phyloP scores from a whole-genome alignment of 2,888 invertebrate species.

The Spisula solida region DNA sequence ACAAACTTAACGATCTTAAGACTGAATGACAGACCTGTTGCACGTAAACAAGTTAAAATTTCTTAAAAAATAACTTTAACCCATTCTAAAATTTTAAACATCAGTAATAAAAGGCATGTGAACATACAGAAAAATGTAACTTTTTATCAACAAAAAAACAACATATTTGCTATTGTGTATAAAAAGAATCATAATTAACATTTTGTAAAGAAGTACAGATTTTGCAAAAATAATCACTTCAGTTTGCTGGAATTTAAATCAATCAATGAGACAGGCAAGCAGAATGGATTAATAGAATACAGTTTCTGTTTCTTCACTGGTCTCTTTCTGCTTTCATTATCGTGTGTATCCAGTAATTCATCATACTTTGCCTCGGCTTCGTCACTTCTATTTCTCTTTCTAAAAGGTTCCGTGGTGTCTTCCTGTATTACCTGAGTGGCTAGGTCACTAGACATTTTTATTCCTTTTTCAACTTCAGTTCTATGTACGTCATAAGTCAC shows the following conservation, averaged over 20 bases:
- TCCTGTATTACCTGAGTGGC: neutral
- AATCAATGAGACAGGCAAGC: slow-evolving; percentile 76
- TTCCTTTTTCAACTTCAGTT: neutral
- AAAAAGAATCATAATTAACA: too few relatives aligned
- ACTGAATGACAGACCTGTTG: too few relatives aligned
- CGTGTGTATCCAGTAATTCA: slow-evolving; percentile 21
- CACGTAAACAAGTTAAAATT: too few relatives aligned
- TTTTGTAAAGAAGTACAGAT: too few relatives aligned
- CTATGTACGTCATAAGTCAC: slow-evolving; percentile 30
- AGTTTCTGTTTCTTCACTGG: slow-evolving; percentile 74
- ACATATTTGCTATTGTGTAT: too few relatives aligned
- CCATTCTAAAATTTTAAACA: too few relatives aligned
- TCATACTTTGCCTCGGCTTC: slow-evolving; percentile 28
- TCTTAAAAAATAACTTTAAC: too few relatives aligned
- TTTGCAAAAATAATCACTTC: neutral
- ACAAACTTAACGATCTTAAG: too few relatives aligned
- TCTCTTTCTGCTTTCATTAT: slow-evolving; percentile 24
- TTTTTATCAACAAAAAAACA: too few relatives aligned
- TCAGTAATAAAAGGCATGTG: too few relatives aligned
- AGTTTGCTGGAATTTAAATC: slow-evolving; percentile 46
- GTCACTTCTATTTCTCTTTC: neutral
- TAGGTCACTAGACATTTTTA: neutral
- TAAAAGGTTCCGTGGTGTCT: neutral
- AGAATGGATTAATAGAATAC: slow-evolving; percentile 79
- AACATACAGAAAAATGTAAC: too few relatives aligned